phyloP scores from a whole-genome alignment of 2,888 invertebrate species.

The Petrophora chlorosata region DNA sequence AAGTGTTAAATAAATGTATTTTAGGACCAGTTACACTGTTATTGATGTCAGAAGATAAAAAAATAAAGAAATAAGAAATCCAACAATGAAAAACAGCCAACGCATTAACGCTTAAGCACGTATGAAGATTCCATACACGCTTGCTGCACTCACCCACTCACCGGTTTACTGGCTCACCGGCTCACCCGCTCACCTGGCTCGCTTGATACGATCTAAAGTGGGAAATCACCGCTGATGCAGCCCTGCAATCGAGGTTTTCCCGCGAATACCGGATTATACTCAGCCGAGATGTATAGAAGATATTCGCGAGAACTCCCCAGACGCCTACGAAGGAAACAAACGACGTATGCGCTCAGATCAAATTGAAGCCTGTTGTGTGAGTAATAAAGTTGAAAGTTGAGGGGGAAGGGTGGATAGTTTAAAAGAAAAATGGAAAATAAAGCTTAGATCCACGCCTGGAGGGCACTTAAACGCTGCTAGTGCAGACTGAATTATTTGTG shows the following conservation, averaged over 20 bases:
- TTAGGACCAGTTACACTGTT: too few species aligned
- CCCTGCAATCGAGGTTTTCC: constrained; percentile 49
- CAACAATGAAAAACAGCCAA: too few species aligned
- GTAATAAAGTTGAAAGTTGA: constrained; percentile 12
- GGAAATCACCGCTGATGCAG: constrained; percentile 51
- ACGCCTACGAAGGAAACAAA: constrained; percentile 31
- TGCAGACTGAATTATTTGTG: constrained; percentile 49
- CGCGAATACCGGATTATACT: constrained; percentile 45
- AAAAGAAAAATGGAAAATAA: constrained; percentile 40
- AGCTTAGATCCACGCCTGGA: constrained; percentile 42
- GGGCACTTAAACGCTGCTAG: constrained; percentile 53
- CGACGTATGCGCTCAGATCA: constrained; percentile 8
- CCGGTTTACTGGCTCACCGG: background rate
- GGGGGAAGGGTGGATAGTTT: constrained; percentile 13
- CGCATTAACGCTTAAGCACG: constrained; percentile 4
- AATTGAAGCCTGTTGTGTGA: constrained; percentile 2
- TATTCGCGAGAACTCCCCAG: constrained; percentile 38
- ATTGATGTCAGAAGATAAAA: too few species aligned
- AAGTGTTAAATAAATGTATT: too few species aligned
- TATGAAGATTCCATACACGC: background rate
- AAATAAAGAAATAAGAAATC: too few species aligned
- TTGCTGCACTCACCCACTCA: background rate
- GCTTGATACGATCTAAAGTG: constrained; percentile 29
- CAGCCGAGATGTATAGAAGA: constrained; percentile 39
- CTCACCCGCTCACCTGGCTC: background rate